Conservation (phyloP, 2,888 invertebrate genomes). For the Cataglyphis livida region DNA sequence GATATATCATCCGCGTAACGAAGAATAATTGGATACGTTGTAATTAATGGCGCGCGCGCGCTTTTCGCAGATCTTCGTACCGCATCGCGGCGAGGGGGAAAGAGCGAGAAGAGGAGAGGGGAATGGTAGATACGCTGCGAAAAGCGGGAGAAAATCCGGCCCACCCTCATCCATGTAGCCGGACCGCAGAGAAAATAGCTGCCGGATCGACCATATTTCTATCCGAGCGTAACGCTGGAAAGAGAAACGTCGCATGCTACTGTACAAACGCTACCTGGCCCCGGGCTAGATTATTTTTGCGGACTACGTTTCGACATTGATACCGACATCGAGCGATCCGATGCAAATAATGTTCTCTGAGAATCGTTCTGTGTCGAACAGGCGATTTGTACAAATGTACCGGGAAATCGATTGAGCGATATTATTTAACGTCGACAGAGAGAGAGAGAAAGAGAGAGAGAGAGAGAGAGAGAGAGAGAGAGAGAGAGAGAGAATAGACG, state of each 20-base stretch:
- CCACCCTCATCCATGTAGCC: conserved; percentile 1
- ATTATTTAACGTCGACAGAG: conserved; percentile 3
- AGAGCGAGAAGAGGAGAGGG: not conserved
- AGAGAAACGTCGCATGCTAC: conserved; percentile 45
- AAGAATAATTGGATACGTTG: conserved; percentile 52
- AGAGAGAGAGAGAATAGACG: not conserved
- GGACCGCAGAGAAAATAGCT: conserved; percentile 52
- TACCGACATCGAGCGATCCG: conserved; percentile 41
- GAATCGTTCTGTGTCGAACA: conserved; percentile 18
- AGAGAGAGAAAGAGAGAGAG: not conserved
- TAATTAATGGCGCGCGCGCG: conserved; percentile 44
- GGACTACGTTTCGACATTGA: conserved; percentile 48
- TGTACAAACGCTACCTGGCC: conserved; percentile 50
- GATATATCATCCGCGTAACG: conserved; percentile 47
- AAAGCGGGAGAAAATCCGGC: conserved; percentile 26
- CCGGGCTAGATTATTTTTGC: conserved; percentile 51
- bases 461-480: not conserved
- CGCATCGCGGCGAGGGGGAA: not conserved
- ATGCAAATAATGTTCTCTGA: conserved; percentile 54
- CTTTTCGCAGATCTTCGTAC: conserved; percentile 38
- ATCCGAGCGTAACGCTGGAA: conserved; percentile 44
- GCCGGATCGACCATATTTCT: conserved; percentile 52
- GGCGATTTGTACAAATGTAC: conserved; percentile 39
- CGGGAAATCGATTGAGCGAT: conserved; percentile 12
- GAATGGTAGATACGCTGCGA: not conserved